Conservation (phyloP, 2,797 vertebrate species). For the Rousettus madagascariensis region DNA sequence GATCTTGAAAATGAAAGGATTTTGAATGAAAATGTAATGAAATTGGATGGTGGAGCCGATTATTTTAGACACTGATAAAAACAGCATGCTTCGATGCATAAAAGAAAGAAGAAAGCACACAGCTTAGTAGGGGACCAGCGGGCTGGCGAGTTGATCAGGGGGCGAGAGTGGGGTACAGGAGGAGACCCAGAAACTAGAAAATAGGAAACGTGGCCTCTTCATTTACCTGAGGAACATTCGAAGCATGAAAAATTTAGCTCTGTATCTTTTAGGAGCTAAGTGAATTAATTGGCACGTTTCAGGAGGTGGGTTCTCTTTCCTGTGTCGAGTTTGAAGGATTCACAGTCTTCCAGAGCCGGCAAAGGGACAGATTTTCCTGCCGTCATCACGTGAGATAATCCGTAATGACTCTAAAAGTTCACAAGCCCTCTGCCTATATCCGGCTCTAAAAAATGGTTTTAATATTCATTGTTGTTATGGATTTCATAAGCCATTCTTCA, state of each 20-base stretch:
- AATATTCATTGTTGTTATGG: not conserved
- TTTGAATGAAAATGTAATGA: not conserved
- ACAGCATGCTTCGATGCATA: rapidly evolving
- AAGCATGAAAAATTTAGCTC: not conserved
- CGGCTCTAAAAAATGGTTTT: not conserved
- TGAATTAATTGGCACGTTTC: not conserved
- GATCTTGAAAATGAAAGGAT: not conserved
- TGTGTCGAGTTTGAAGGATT: not conserved
- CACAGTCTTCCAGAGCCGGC: not conserved
- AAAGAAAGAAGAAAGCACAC: no score
- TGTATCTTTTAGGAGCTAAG: not conserved
- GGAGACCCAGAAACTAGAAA: not conserved
- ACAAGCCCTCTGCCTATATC: not conserved
- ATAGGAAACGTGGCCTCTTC: not conserved
- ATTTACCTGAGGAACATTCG: not conserved
- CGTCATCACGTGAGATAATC: not conserved
- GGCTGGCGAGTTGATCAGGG: not conserved
- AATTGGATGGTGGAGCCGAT: not conserved
- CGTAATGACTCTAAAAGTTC: not conserved
- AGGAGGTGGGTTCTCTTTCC: not conserved
- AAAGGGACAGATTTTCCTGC: not conserved
- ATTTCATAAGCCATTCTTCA: not conserved
- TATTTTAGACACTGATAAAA: not conserved
- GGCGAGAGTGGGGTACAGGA: no score
- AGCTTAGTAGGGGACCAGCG: rapidly evolving